phyloP scores from a whole-genome alignment of 2,888 invertebrate genomes.

The Thyatira batis region DNA sequence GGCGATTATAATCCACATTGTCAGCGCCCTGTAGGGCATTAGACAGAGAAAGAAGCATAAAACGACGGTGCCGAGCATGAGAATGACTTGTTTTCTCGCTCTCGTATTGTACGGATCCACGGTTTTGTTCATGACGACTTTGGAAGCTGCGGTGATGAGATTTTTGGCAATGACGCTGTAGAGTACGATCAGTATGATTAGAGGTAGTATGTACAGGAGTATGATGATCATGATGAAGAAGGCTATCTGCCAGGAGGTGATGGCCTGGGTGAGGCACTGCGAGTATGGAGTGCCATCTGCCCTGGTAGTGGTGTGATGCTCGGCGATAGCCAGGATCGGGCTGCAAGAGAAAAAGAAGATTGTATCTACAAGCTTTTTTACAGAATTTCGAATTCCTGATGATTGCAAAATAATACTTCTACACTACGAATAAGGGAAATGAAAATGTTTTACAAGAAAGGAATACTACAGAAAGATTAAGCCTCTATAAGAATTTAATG shows the following conservation, averaged over 20 bases:
- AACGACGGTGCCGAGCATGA: conserved; percentile 94
- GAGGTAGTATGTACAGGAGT: conserved; percentile 90
- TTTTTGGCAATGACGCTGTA: conserved; percentile 93
- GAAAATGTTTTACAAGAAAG: not conserved
- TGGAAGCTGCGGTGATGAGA: conserved; percentile 87
- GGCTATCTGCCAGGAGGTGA: conserved; percentile 88
- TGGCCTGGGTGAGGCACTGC: conserved; percentile 90
- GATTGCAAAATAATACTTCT: conserved; percentile 1
- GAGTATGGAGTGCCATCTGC: conserved; percentile 87
- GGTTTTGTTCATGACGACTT: conserved; percentile 87
- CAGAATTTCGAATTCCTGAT: conserved; percentile 4
- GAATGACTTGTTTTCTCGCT: conserved; percentile 91
- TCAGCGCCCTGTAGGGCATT: conserved; percentile 92
- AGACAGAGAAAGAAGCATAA: conserved; percentile 94
- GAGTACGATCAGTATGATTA: conserved; percentile 89
- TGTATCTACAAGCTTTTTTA: conserved; percentile 25
- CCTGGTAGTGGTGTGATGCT: conserved; percentile 86
- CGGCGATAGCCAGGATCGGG: conserved; percentile 89
- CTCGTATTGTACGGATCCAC: conserved; percentile 87
- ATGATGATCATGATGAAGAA: conserved; percentile 91
- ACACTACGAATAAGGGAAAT: not conserved
- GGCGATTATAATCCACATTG: conserved; percentile 90
- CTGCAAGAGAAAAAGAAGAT: conserved; percentile 81
- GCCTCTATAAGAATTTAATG: not conserved
- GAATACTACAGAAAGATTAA: not conserved